Evolutionary conservation across 2,113 vertebrate genomes (phyloP), one percentile per base, ranked within the genome.

Genomic region (Upupa epops): DNA sequence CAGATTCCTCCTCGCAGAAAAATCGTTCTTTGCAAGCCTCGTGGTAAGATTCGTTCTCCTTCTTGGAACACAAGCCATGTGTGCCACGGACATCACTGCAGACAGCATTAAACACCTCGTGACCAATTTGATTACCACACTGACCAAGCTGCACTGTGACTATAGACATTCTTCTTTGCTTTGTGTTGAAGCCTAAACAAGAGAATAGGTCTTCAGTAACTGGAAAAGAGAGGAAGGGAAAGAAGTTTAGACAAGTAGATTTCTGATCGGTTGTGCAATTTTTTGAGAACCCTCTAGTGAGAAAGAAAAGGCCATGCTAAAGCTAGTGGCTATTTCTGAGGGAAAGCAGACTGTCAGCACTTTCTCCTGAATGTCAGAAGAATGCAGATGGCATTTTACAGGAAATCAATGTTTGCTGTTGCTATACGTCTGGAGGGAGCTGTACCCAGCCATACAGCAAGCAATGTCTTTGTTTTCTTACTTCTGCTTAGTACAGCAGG

Each of bases 71-170:
- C 45, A 97, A 70, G 46, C 95, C 96, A 1, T 94, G 94, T 13
- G 92, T 92, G 52, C 96, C 95, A 45, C 10, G 46, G 56, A 95
- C 91, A 22, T 99, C 99, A 9, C 88, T 93, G 79, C 97, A 97
- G 36, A 99, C 45, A 52, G 96, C 37, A 76, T 96, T 97, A 56
- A 99, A 99, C 55, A 99, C 89, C 95, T 99, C 98, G 2, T 96
- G 98, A 20, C 99, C 99, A 66, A 98, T 97, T 89, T 99, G 99
- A 95, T 99, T 99, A 45, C 99, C 99, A 75, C 99, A 99, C 95
- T 99, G 99, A 31, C 99, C 99, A 29, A 99, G 97, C 88, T 99
- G 99, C 20, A 99, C 96, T 2, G 98, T 98, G 63, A 99, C 96
- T 36, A 99, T 54, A 4, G 99, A 98, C 99, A 99, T 99, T 18